Base-by-base conservation (phyloP, 2,113 vertebrate species). In the Carollia perspicillata region DNA sequence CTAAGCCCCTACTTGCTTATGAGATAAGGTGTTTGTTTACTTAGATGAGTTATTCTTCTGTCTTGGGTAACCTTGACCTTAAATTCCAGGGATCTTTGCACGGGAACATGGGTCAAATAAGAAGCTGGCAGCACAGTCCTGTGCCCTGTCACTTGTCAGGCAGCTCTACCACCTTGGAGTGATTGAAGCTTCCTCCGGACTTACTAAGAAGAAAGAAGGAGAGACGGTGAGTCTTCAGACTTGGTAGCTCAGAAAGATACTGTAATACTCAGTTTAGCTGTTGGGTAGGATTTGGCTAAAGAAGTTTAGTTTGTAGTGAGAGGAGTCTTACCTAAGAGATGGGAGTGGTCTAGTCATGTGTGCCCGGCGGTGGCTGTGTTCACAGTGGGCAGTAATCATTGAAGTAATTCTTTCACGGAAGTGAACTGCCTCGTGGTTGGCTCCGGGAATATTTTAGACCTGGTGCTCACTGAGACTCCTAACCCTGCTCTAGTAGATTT, bases 61-160 rank as follows among this genome's bases (percentile, higher is more conserved):
- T 40, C 42, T 55, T 6, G 88, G 84, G 0, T 95, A 97, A 96
- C 93, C 80, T 5, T 95, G 51, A 87, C 69, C 86, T 97, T 97
- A 42, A 97, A 72, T 98, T 95, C 4, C 96, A 99, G 99, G 98
- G 94, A 99, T 99, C 97, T 99, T 98, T 26, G 98, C 99, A 23
- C 98, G 99, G 0, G 99, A 99, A 89, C 99, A 99, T 22, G 99
- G 99, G 94, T 99, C 99, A 53, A 99, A 99, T 97, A 99, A 99
- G 97, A 99, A 99, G 98, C 97, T 99, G 98, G 99, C 99, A 40
- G 99, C 99, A 0, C 99, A 99, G 94, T 99, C 99, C 11, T 99
- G 99, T 95, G 99, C 99, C 0, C 98, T 99, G 42, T 99, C 99
- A 55, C 97, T 99, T 97, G 98, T 99, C 11, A 99, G 99, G 8